Evolutionary conservation across 2,797 vertebrate species (phyloP), one percentile per base, ranked within the genome.

Genomic region (Anomalospiza imberbis): DNA sequence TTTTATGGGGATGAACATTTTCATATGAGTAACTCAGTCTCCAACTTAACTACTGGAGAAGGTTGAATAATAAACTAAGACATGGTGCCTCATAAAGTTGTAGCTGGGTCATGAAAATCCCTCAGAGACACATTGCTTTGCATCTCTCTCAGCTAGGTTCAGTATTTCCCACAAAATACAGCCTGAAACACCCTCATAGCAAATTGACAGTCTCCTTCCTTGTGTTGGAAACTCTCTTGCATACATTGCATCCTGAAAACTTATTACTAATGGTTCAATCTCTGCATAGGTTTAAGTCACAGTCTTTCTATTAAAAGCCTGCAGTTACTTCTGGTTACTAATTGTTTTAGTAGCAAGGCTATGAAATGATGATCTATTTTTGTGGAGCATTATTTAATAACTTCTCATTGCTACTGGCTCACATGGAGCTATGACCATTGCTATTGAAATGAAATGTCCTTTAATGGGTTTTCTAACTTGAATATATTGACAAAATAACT

Each of bases 41-140:
- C 19, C 29, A 58, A 13, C 26, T 68, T 45, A 36, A 34, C 16
- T 34, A 4, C 19, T 8, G 22, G 15, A 47, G 31, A 47, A 85
- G 51, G 12, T 12, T 29, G 17, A 10, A 34, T 51, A 58, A 58
- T 54, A 9, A 42, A 17, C 13, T 44, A 13, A 65, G 36, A 48
- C 6, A 7, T 7, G 2, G 5, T 70, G 17, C 7, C 19, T 58
- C 10, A 5, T 18, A 24, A 53, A 82, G 38, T 15, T 54, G 19
- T 44, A 53, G 9, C 0, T 51, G 65, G 5, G 14, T 55, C 29
- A 31, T 2, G 3, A 18, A 3, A 61, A 21, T 28, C 25, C 17
- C 19, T 75, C 45, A 61, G 65, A 55, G 32, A 42, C 5, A 24
- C 0, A 0, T 6, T 50, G n/a, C 15, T 50, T 21, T 79, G 79